phyloP scores from a whole-genome alignment of 2,888 invertebrate species.

The Epicampocera succincta region DNA sequence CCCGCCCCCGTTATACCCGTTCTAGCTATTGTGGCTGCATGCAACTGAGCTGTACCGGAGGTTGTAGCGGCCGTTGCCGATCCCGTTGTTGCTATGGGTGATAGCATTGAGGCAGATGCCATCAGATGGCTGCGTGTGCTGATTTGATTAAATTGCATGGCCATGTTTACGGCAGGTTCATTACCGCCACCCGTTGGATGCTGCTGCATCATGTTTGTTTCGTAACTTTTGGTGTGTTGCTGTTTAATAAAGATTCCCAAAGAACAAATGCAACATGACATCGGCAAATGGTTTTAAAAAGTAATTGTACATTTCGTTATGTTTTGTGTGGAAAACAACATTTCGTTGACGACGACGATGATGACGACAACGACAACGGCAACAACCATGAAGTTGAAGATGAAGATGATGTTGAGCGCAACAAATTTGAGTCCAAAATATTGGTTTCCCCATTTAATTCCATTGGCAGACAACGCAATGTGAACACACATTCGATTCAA shows the following conservation, averaged over 20 bases:
- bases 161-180: conserved; percentile 71
- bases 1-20: conserved; percentile 70
- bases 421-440: conserved; percentile 35
- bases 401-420: conserved; percentile 26
- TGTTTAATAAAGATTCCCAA: conserved; percentile 50
- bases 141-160: conserved; percentile 81
- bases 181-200: conserved; percentile 41
- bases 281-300: conserved; percentile 38
- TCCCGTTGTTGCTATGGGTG: conserved; percentile 75
- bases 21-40: conserved; percentile 73
- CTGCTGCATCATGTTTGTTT: conserved; percentile 67
- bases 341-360: conserved; percentile 3
- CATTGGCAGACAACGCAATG: conserved; percentile 37
- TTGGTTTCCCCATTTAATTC: conserved; percentile 24
- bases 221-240: conserved; percentile 65
- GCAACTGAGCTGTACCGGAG: conserved; percentile 74
- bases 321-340: conserved; percentile 16
- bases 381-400: background rate
- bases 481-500: conserved; percentile 26
- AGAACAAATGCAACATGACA: conserved; percentile 29
- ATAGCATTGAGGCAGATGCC: conserved; percentile 75
- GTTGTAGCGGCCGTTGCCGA: conserved; percentile 73
- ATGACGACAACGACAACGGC: too few relatives aligned
- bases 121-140: conserved; percentile 79
- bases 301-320: conserved; percentile 41